Conservation (phyloP, 2,113 vertebrate species). For the Nymphicus hollandicus region DNA sequence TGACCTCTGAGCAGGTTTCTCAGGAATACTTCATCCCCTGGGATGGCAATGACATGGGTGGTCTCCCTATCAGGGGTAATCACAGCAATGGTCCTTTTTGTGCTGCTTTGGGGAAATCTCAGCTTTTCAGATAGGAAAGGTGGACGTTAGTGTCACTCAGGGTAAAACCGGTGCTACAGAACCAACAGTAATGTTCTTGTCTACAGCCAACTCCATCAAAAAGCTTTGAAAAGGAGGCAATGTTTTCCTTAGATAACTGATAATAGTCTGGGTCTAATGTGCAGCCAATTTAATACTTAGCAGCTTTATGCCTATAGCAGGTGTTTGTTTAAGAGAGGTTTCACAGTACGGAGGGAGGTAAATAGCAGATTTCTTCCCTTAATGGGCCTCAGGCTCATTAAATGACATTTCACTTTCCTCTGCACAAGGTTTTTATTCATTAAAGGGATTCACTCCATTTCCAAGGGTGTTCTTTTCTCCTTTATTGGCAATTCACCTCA, state of each 20-base stretch:
- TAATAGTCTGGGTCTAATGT: constrained; percentile 28
- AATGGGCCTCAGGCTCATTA: constrained; percentile 25
- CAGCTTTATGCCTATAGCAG: constrained; percentile 17
- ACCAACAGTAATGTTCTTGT: constrained; percentile 41
- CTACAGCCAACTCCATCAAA: background rate
- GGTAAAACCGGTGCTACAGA: background rate
- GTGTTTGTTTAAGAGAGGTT: constrained; percentile 54
- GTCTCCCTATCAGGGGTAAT: background rate
- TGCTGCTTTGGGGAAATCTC: background rate
- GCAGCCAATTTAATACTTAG: constrained; percentile 50
- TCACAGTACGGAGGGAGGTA: constrained; percentile 17
- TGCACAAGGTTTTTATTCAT: constrained; percentile 8
- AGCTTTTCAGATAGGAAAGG: background rate
- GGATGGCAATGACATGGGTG: background rate
- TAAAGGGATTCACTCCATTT: constrained; percentile 7
- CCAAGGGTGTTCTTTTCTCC: background rate
- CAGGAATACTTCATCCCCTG: background rate
- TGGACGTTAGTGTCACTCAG: background rate
- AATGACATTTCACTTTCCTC: background rate
- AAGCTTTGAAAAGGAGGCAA: constrained; percentile 19
- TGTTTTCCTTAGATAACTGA: constrained; percentile 52
- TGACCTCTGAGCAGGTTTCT: background rate
- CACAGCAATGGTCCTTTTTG: background rate
- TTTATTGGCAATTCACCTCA: background rate
- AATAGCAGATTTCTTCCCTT: constrained; percentile 46